phyloP scores from a whole-genome alignment of 2,113 vertebrate genomes.

The Tragelaphus buxtoni region DNA sequence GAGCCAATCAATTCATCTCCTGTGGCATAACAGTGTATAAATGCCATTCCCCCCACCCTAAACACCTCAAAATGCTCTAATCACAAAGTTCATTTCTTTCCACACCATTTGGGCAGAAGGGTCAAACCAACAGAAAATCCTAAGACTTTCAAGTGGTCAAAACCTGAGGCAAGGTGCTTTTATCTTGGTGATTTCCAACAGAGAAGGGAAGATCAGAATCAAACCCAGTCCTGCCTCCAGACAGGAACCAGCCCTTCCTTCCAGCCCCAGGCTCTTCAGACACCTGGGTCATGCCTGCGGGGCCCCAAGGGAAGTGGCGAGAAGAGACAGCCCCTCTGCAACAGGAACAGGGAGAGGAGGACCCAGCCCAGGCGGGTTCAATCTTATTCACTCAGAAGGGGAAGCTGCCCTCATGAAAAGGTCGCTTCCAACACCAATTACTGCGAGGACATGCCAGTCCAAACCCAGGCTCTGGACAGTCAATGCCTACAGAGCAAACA shows the following conservation, averaged over 20 bases:
- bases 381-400: background rate
- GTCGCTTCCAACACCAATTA: background rate
- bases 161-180: background rate
- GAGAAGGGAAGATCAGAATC: background rate
- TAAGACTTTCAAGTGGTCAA: background rate
- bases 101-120: background rate
- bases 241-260: background rate
- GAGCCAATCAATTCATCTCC: background rate
- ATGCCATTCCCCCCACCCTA: background rate
- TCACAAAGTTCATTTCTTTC: background rate
- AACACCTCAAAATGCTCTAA: background rate
- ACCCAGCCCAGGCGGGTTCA: background rate
- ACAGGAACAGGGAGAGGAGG: background rate
- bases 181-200: background rate
- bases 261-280: background rate
- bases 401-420: background rate
- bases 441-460: background rate
- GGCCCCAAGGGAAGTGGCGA: background rate
- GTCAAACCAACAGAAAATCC: background rate
- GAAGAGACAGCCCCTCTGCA: background rate
- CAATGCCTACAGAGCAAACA: fast-evolving
- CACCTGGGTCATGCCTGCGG: background rate
- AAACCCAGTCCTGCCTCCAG: background rate
- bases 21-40: background rate
- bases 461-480: background rate